Evolutionary conservation across 2,888 invertebrate species (phyloP), one percentile per base, ranked within the genome.

Genomic region (Luffia ferchaultella): DNA sequence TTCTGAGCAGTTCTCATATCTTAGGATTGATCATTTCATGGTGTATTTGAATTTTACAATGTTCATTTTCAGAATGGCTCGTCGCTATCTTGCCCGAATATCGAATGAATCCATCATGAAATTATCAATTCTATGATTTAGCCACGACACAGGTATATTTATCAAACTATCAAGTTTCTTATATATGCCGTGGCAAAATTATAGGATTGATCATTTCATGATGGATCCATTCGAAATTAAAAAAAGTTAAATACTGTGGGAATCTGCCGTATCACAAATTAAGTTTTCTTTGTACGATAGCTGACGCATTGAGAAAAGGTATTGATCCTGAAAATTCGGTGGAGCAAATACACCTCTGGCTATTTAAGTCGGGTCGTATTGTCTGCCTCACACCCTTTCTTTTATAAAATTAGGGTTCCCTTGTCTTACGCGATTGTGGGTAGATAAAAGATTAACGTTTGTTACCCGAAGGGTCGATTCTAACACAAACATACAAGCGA

Each of bases 401-500:
- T 73, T 77, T 45, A 20, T 68, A 63, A 67, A 67, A 64, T 71
- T 71, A 70, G 70, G 57, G 61, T 60, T 59, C 72, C 68, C 73
- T 75, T 76, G 74, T 76, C 70, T 76, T 76, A 65, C 62, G 62
- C 66, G 66, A 68, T 71, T 63, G 64, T 72, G 73, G 70, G 71
- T 67, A 77, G 77, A 76, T 78, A 77, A 73, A 43, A 42, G 30
- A 30, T 30, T 30, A 30, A 30, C 30, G 30, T 30, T 12, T 30
- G 30, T 30, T 30, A 12, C 30, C 12, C 3, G 5, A 30, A 12
- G 30, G 30, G 30, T 30, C 12, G 5, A 12, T 30, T 30, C 30
- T 30, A 30, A 30, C 12, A 30, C 12, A 30, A 30, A 12, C 30
- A 30, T n/a, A 12, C 30, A 30, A 30, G 30, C 12, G 12, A 30